Percentiles rank a stretch among this genome's conserved stretches.
These are phyloP conservation scores for Anguilla anguilla DNA, from an alignment of 2,797 vertebrate genomes.

Conservation along the genomic window DNA sequence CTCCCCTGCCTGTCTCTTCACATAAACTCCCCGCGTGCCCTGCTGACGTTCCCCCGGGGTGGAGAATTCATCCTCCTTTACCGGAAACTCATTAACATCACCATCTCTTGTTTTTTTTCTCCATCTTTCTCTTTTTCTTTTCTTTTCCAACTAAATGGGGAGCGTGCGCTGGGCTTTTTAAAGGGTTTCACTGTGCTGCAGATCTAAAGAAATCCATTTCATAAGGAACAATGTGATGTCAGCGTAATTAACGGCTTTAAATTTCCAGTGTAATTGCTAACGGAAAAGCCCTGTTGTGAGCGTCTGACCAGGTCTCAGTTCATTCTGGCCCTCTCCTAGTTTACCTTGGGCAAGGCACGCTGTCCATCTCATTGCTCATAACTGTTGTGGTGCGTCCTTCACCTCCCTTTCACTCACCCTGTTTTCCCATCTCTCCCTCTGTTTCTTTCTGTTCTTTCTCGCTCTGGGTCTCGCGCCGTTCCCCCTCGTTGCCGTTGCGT, in stretches of 20 bases:
- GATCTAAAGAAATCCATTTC: not conserved
- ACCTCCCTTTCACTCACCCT: slow-evolving; percentile 42
- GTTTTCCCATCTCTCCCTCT: slow-evolving; percentile 55
- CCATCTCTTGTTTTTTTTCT: slow-evolving; percentile 32
- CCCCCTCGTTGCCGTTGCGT: slow-evolving; percentile 53
- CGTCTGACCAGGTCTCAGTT: not conserved
- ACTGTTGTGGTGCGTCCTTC: slow-evolving; percentile 14
- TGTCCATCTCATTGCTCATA: slow-evolving; percentile 41
- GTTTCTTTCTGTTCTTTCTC: slow-evolving; percentile 62
- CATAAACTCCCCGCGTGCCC: not conserved
- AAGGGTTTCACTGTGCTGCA: not conserved
- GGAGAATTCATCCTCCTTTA: not conserved
- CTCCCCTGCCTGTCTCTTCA: not conserved
- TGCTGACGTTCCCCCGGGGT: too few relatives aligned
- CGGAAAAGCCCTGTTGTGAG: not conserved
- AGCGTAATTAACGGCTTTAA: not conserved
- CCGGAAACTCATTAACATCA: slow-evolving; percentile 1
- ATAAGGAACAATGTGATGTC: not conserved
- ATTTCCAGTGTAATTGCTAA: not conserved
- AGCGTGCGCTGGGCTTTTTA: not conserved
- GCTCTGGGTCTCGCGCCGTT: slow-evolving; percentile 53
- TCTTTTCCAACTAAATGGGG: not conserved
- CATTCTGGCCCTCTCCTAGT: not conserved
- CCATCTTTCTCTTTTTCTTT: slow-evolving; percentile 6
- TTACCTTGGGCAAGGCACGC: not conserved